Evolutionary conservation across 1,140 invertebrate genomes (phyloP).

Genomic region (Heterodera schachtii): DNA sequence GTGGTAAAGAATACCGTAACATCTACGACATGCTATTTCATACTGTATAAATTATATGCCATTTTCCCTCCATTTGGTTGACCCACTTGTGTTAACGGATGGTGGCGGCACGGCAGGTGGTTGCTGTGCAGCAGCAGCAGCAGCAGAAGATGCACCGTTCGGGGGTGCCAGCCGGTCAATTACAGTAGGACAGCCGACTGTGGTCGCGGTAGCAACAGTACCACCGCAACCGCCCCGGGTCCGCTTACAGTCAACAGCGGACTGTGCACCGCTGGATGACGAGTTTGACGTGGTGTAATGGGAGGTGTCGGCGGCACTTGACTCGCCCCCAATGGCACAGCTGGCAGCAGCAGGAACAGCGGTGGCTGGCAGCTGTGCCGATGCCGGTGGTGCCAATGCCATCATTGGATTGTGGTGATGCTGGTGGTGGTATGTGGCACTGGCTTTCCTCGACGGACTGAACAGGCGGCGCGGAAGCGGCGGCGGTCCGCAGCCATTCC

Average conservation of each 20-base stretch:
- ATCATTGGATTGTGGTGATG: not conserved
- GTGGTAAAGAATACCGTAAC: too few relatives aligned
- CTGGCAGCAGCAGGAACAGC: not conserved
- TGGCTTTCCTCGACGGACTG: too few relatives aligned
- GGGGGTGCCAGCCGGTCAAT: not conserved
- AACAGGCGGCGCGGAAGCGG: too few relatives aligned
- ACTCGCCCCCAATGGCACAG: not conserved
- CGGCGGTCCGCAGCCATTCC: not conserved
- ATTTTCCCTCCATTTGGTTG: too few relatives aligned
- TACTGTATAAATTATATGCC: too few relatives aligned
- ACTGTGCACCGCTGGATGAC: constrained; percentile 30
- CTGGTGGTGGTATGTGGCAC: constrained; percentile 10
- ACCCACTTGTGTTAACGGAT: not conserved
- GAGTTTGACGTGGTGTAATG: constrained; percentile 39
- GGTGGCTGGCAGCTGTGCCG: not conserved
- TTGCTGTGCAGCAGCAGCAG: not conserved
- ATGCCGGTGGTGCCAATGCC: constrained; percentile 2
- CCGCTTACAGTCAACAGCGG: constrained; percentile 35
- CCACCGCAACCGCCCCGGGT: not conserved
- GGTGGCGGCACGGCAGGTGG: not conserved
- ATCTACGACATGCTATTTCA: too few relatives aligned
- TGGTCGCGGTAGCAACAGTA: not conserved
- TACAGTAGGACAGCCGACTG: too few relatives aligned
- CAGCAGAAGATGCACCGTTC: not conserved
- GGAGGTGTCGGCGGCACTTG: constrained; percentile 9